Conservation (phyloP, 2,797 vertebrate genomes). For the Nyctalus aviator region DNA sequence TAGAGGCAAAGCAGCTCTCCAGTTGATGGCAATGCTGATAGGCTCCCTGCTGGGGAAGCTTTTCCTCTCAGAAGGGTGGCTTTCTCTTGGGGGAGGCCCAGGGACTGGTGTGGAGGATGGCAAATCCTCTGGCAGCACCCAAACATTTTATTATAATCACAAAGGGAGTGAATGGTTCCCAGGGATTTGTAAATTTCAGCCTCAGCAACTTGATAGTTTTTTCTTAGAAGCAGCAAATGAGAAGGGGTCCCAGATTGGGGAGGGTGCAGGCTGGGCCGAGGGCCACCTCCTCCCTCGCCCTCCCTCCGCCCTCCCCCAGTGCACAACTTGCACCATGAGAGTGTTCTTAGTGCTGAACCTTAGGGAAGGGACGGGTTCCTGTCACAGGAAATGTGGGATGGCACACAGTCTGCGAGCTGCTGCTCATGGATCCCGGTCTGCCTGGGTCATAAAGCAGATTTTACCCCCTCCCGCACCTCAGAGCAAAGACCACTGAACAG, state of each 20-base stretch:
- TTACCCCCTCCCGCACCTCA: not conserved
- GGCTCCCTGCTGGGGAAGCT: slow-evolving; percentile 45
- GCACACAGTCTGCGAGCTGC: not conserved
- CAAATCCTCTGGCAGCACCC: slow-evolving; percentile 6
- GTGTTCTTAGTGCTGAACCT: not conserved
- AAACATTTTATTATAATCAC: slow-evolving; percentile 68
- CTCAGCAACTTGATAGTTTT: slow-evolving; percentile 60
- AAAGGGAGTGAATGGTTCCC: slow-evolving; percentile 35
- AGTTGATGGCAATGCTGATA: slow-evolving; percentile 44
- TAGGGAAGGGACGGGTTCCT: not conserved
- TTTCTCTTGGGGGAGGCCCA: not conserved
- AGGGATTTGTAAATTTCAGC: slow-evolving; percentile 63
- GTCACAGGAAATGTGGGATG: not conserved
- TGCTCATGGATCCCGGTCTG: rapidly evolving
- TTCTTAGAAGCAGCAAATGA: slow-evolving; percentile 7
- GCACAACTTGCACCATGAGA: not conserved
- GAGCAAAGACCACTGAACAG: not conserved
- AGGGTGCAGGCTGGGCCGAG: too few relatives aligned
- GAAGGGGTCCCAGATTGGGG: not conserved
- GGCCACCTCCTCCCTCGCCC: too few relatives aligned
- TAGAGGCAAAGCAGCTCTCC: slow-evolving; percentile 59
- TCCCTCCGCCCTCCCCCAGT: too few relatives aligned
- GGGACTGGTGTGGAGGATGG: slow-evolving; percentile 3
- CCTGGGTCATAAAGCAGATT: not conserved
- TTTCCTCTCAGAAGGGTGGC: not conserved